Conservation (phyloP, 2,888 invertebrate species). For the Agrochola macilenta region DNA sequence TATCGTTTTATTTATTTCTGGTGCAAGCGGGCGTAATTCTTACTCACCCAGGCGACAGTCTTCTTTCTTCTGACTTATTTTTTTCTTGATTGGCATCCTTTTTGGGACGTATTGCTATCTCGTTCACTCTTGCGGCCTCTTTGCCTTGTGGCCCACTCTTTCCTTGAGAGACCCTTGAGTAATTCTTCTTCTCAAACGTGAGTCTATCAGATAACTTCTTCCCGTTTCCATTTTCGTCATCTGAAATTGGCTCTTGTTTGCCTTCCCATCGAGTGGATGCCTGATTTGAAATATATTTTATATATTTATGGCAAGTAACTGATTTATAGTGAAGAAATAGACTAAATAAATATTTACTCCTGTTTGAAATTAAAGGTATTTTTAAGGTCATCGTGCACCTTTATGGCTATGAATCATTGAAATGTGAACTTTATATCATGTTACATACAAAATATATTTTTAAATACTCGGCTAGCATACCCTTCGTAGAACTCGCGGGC, state of each 20-base stretch:
- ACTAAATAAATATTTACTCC: neutral
- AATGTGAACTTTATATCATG: neutral
- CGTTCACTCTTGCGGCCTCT: neutral
- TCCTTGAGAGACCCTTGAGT: conserved; percentile 71
- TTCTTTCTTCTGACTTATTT: conserved; percentile 3
- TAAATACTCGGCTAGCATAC: neutral
- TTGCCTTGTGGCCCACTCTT: conserved; percentile 74
- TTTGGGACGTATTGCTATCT: conserved; percentile 1
- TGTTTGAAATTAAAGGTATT: neutral
- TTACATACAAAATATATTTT: neutral
- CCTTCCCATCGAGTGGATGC: conserved; percentile 76
- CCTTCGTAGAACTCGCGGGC: neutral
- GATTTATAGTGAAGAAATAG: neutral
- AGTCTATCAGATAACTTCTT: conserved; percentile 62
- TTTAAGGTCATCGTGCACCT: neutral
- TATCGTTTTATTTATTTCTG: neutral
- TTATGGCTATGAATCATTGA: neutral
- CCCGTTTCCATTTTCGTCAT: conserved; percentile 71
- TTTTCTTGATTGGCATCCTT: neutral
- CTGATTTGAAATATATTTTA: conserved; percentile 41
- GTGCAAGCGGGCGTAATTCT: too few relatives aligned
- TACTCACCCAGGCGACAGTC: conserved; percentile 20
- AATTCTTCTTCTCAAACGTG: conserved; percentile 66
- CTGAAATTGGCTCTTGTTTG: conserved; percentile 80
- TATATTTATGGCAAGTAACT: neutral